A percentile compares a stretch with the other conserved stretches of the same genome.
Evolutionary conservation across 1,140 invertebrate species (phyloP).

Genomic region (Drosophila equinoxialis): DNA sequence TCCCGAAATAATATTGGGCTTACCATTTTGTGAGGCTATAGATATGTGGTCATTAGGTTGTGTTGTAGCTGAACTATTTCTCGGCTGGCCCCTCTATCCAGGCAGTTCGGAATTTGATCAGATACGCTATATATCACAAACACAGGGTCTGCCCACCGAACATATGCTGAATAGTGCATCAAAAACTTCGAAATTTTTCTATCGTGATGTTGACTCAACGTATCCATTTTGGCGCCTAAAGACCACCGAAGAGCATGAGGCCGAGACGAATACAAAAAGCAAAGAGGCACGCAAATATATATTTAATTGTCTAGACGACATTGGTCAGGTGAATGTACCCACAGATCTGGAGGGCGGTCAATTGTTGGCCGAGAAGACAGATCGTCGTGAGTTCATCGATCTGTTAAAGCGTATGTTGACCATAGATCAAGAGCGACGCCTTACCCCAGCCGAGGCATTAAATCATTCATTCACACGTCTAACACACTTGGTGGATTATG

Average conservation of each 20-base stretch:
- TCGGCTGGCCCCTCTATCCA: slow-evolving; percentile 99
- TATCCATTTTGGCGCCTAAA: slow-evolving; percentile 99
- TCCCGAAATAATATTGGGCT: slow-evolving; percentile 98
- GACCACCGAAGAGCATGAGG: slow-evolving; percentile 99
- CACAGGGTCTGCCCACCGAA: slow-evolving; percentile 95
- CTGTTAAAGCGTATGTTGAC: slow-evolving; percentile 98
- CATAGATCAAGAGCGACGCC: slow-evolving; percentile 97
- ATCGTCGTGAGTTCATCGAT: slow-evolving; percentile 98
- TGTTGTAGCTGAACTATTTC: slow-evolving; percentile 99
- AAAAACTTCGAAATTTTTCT: slow-evolving; percentile 99
- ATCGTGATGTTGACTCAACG: slow-evolving; percentile 96
- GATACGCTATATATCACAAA: slow-evolving; percentile 92
- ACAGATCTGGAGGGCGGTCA: slow-evolving; percentile 98
- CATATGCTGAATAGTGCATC: slow-evolving; percentile 99
- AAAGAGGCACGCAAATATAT: slow-evolving; percentile 99
- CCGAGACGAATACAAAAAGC: slow-evolving; percentile 98
- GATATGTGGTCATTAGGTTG: slow-evolving; percentile 99
- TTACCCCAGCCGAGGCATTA: slow-evolving; percentile 96
- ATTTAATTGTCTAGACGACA: slow-evolving; percentile 99
- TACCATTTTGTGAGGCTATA: slow-evolving; percentile 99
- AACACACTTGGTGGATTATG: slow-evolving; percentile 97
- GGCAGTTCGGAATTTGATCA: slow-evolving; percentile 99
- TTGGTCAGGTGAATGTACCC: slow-evolving; percentile 98
- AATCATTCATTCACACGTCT: slow-evolving; percentile 97
- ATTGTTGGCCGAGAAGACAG: slow-evolving; percentile 96